Evolutionary conservation across 2,888 invertebrate genomes (phyloP).

Genomic region (Villa cingulata): DNA sequence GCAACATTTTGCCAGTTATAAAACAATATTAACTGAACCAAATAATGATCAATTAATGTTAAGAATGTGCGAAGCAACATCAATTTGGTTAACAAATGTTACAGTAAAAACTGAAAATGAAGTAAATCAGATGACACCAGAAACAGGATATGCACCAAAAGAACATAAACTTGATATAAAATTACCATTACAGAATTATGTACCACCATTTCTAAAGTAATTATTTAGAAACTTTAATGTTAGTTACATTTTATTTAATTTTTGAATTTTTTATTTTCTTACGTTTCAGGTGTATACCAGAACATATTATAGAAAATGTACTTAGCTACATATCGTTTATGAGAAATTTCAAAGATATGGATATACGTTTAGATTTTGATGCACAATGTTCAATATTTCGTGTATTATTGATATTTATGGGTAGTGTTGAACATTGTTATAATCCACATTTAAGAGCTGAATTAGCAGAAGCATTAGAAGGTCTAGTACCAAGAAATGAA

Average conservation of each 20-base stretch:
- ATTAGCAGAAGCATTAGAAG: conserved; percentile 78
- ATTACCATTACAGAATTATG: conserved; percentile 50
- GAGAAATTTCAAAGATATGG: conserved; percentile 46
- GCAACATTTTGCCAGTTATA: conserved; percentile 53
- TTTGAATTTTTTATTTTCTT: conserved; percentile 3
- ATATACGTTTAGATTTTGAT: conserved; percentile 52
- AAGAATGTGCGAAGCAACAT: conserved; percentile 66
- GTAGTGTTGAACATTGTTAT: conserved; percentile 61
- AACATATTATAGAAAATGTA: conserved; percentile 79
- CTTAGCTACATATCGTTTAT: conserved; percentile 67
- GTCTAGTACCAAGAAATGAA: conserved; percentile 60
- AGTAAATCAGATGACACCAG: conserved; percentile 23
- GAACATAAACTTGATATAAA: conserved; percentile 37
- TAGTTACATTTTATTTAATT: conserved; percentile 14
- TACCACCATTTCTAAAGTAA: conserved; percentile 56
- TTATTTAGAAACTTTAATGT: not conserved
- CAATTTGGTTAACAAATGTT: conserved; percentile 77
- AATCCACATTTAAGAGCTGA: conserved; percentile 89
- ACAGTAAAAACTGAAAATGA: conserved; percentile 41
- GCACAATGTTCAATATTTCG: conserved; percentile 56
- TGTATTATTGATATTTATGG: conserved; percentile 78
- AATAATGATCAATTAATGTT: conserved; percentile 54
- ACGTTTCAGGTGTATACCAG: conserved; percentile 63
- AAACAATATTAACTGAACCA: conserved; percentile 64
- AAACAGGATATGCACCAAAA: conserved; percentile 47